These are phyloP conservation scores for Blastobasis adustella DNA, from an alignment of 2,888 invertebrate species.

Conservation along the genomic window DNA sequence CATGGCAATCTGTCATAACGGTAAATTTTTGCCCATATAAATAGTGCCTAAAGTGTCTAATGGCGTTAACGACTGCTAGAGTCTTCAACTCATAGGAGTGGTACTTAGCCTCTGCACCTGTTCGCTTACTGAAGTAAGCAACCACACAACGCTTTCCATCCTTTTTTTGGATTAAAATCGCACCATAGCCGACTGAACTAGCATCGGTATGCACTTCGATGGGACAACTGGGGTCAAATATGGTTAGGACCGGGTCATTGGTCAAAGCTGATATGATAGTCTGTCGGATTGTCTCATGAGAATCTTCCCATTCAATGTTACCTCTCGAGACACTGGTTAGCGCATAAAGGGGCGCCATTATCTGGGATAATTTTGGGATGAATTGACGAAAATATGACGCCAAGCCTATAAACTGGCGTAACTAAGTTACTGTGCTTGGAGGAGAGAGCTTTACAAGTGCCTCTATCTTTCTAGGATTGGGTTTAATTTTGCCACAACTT, in stretches of 20 bases:
- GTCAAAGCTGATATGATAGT: slow-evolving; percentile 14
- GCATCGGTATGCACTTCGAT: slow-evolving; percentile 21
- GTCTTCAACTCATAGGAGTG: slow-evolving; percentile 21
- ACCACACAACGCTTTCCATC: slow-evolving; percentile 4
- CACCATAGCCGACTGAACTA: slow-evolving; percentile 16
- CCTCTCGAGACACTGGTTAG: neutral
- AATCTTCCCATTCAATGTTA: neutral
- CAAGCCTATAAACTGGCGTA: slow-evolving; percentile 11
- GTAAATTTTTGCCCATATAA: slow-evolving; percentile 15
- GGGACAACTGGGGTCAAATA: slow-evolving; percentile 13
- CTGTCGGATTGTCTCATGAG: slow-evolving; percentile 13
- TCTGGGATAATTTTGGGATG: slow-evolving; percentile 6
- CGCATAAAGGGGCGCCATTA: neutral
- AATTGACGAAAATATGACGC: slow-evolving; percentile 13
- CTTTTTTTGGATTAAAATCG: slow-evolving; percentile 12
- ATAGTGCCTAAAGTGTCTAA: slow-evolving; percentile 19
- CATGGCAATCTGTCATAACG: slow-evolving; percentile 19
- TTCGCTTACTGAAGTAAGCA: slow-evolving; percentile 15
- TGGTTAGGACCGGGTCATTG: slow-evolving; percentile 10
- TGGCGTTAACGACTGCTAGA: slow-evolving; percentile 17
- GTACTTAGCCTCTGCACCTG: slow-evolving; percentile 12
- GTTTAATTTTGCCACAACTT: neutral
- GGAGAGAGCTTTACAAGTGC: slow-evolving; percentile 3
- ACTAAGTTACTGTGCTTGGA: slow-evolving; percentile 2
- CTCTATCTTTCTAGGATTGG: slow-evolving; percentile 9